Evolutionary conservation across 2,888 invertebrate species (phyloP), one percentile per base, ranked within the genome.

Genomic region (Stictocephala bisonia): DNA sequence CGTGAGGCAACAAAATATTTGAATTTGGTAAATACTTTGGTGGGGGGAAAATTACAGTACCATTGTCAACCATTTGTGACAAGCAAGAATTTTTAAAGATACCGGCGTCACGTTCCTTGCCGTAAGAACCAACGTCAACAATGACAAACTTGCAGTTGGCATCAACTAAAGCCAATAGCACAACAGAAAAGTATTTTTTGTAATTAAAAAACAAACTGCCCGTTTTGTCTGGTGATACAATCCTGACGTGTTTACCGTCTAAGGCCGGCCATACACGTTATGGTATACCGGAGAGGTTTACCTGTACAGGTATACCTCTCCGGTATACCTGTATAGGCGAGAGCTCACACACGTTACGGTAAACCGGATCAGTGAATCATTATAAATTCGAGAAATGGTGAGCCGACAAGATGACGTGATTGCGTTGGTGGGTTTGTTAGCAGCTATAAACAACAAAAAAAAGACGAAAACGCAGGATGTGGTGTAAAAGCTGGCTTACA

Each of bases 401-500:
- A 48, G 48, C 18, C 3, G 22, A 48, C 48, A 48, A 48, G 48
- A 48, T 15, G 18, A 48, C 18, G 18, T 2, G 15, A 48, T 48
- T 11, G 18, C 48, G 20, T 48, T 48, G 18, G 48, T 48, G 1
- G 48, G 48, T 3, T 48, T 48, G 11, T 7, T 20, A 9, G 20
- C 18, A 9, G 48, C 18, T 22, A 22, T 11, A 15, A 11, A 48
- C n/a, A n/a, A n/a, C n/a, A n/a, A n/a, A n/a, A 48, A 48, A 48
- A 11, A 48, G 22, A 13, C 2, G 48, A 48, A 48, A 48, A 48
- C 48, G 48, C 48, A 48, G 11, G 11, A 15, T 24, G 6, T 48
- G 48, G 48, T 48, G 48, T 48, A 48, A 15, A 48, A 15, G 22
- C 18, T 48, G 48, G 48, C 48, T 48, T 48, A 48, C 11, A 48